Evolutionary conservation across 2,888 invertebrate genomes (phyloP), one percentile per base, ranked within the genome.

Genomic region (Ectemnius lituratus): DNA sequence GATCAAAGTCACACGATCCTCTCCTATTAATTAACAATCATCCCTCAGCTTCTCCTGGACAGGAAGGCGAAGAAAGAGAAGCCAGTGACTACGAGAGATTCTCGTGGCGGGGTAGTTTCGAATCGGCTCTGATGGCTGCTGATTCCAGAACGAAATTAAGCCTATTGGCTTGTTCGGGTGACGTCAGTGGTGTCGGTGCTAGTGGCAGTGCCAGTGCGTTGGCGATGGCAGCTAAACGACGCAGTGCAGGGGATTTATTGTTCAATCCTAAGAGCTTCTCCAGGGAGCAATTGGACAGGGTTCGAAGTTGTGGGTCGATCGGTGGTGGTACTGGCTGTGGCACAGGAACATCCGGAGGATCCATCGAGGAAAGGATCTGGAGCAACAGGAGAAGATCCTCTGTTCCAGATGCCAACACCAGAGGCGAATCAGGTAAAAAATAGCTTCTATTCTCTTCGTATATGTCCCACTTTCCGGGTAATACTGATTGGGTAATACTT

Each of bases 61-160:
- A 88, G 65, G 90, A 90, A 52, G 89, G 89, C 14, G 89, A 89
- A 62, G 90, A 90, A 75, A 87, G 91, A 4, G 96, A 96, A 88
- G 95, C 95, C 67, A 97, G 96, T 92, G 97, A 97, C 88, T 95
- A 96, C 92, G 97, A 97, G 90, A 92, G 97, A 80, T 97, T 97
- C 91, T 96, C 96, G 86, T 97, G 97, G 97, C 94, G 97, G 76
- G 97, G 97, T 82, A 97, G 97, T 91, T 97, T 97, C 91, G 97
- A 97, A 90, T 97, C 97, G n/a, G 96, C 97, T 57, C 92, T 97
- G 71, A 93, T 97, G 91, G 97, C 97, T 13, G 96, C 96, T 1
- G 97, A 97, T 90, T 97, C 96, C 8, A 93, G 97, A 82, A 96
- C 95, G 56, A 96, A 95, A 83, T 91, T 96, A 71, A 94, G 94